Percentiles rank a stretch among this genome's conserved stretches.
Conservation (phyloP, 2,113 vertebrate species). For the Melanerpes aurifrons region DNA sequence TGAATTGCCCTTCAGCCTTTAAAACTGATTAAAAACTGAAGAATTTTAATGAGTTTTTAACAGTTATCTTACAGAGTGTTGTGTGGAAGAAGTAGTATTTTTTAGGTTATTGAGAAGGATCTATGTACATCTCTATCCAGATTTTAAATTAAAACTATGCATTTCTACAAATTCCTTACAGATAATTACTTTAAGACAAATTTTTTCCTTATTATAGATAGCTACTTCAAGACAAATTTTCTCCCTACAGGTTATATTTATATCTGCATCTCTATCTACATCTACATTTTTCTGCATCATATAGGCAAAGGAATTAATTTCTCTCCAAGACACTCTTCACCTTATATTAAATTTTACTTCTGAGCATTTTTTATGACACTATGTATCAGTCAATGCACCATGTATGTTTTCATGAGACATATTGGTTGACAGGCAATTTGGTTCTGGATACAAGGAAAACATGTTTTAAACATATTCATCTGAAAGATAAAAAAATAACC, state of each 20-base stretch:
- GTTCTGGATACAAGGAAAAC: not conserved
- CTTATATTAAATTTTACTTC: not conserved
- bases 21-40: not conserved
- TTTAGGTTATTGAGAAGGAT: not conserved
- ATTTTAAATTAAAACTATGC: not conserved
- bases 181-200: not conserved
- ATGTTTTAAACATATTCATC: not conserved
- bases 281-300: not conserved
- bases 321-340: not conserved
- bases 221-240: not conserved
- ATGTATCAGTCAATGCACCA: not conserved
- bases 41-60: not conserved
- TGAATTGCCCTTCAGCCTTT: not conserved
- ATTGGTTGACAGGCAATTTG: not conserved
- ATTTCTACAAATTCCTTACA: not conserved
- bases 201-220: not conserved
- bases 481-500: not conserved
- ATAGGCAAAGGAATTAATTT: not conserved
- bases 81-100: not conserved
- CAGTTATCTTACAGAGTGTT: not conserved
- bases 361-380: not conserved
- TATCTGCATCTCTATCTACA: not conserved
- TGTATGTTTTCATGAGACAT: not conserved
- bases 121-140: not conserved
- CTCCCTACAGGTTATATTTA: not conserved